These are phyloP conservation scores for Trichogramma pretiosum DNA, from an alignment of 1,140 invertebrate genomes.

Conservation along the genomic window DNA sequence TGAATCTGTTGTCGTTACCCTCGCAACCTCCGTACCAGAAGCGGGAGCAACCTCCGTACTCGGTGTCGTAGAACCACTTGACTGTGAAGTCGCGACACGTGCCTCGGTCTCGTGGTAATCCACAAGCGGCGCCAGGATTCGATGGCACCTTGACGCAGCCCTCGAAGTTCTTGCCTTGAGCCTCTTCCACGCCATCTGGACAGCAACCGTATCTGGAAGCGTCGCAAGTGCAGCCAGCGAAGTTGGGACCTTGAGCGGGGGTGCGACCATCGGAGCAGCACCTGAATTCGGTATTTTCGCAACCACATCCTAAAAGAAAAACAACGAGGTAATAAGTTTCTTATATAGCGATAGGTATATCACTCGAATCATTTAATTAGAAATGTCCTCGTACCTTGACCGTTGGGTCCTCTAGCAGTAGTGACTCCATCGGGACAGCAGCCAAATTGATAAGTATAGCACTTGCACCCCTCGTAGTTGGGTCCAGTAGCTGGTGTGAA, in stretches of 20 bases:
- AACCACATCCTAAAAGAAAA: constrained; percentile 62
- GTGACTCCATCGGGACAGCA: constrained; percentile 87
- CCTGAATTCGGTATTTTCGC: constrained; percentile 66
- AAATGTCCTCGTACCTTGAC: constrained; percentile 48
- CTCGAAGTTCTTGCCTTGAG: constrained; percentile 71
- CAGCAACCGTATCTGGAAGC: constrained; percentile 78
- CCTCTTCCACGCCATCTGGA: constrained; percentile 68
- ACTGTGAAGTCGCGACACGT: constrained; percentile 74
- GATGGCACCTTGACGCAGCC: constrained; percentile 65
- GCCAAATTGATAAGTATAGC: constrained; percentile 81
- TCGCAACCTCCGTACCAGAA: constrained; percentile 95
- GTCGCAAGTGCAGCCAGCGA: constrained; percentile 68
- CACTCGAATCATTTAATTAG: not conserved
- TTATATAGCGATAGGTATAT: not conserved
- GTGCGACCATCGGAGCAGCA: constrained; percentile 81
- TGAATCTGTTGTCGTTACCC: constrained; percentile 84
- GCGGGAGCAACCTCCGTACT: constrained; percentile 79
- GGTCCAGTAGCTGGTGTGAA: constrained; percentile 58
- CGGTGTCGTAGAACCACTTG: constrained; percentile 81
- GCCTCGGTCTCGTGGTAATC: constrained; percentile 65
- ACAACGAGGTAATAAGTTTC: not conserved
- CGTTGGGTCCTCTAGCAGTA: constrained; percentile 64
- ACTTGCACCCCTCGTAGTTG: constrained; percentile 71
- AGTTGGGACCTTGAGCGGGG: constrained; percentile 60
- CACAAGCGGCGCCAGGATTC: constrained; percentile 63